These are phyloP conservation scores for Montipora cactus DNA, from an alignment of 64 coral and sea anemone species.

Conservation along the genomic window DNA sequence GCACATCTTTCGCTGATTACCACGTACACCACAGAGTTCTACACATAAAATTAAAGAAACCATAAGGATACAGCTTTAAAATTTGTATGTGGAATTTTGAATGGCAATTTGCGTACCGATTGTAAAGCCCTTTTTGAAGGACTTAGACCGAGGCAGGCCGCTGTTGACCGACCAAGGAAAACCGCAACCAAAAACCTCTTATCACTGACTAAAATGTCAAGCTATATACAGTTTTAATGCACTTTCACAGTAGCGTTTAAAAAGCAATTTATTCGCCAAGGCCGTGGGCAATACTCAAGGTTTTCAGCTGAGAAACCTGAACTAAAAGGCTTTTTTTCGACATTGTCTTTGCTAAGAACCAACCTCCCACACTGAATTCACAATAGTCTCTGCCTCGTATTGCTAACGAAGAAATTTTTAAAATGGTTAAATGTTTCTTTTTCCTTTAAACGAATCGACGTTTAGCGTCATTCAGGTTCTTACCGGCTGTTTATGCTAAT, in stretches of 20 bases:
- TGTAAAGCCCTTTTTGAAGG: too few species aligned
- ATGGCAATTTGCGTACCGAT: neutral
- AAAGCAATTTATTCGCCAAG: neutral
- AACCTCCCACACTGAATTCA: neutral
- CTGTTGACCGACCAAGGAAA: neutral
- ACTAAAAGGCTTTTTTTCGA: neutral
- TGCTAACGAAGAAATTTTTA: neutral
- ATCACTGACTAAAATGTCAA: neutral
- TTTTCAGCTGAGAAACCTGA: neutral
- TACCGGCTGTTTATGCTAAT: conserved; percentile 37
- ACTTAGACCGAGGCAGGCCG: neutral
- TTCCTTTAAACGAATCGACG: neutral
- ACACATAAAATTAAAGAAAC: neutral
- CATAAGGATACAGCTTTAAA: neutral
- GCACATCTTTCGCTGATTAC: neutral
- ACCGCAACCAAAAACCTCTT: neutral
- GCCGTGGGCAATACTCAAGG: neutral
- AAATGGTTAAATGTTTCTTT: neutral
- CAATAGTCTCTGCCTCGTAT: neutral
- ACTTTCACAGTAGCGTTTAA: neutral
- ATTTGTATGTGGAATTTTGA: neutral
- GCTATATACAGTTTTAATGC: neutral
- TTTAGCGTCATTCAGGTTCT: neutral
- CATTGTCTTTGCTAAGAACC: neutral
- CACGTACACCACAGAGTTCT: neutral